Conservation (phyloP, 2,113 vertebrate genomes). For the Falcunculus frontatus region DNA sequence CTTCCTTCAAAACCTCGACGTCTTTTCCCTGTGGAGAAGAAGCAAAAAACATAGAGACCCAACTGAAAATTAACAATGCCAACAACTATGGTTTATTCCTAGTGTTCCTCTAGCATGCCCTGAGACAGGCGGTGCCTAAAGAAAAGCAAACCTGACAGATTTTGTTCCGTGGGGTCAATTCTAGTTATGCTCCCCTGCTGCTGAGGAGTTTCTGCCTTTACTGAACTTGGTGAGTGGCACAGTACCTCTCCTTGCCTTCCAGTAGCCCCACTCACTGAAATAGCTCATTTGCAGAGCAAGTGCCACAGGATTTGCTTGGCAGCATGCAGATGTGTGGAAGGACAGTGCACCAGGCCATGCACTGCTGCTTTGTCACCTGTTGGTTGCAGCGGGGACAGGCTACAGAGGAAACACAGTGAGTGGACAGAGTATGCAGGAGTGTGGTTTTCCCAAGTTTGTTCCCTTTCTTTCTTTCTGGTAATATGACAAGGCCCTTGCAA, state of each 20-base stretch:
- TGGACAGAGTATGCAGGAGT: background rate
- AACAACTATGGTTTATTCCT: background rate
- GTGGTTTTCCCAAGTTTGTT: background rate
- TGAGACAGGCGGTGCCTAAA: background rate
- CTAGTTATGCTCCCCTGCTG: background rate
- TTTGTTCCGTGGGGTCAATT: background rate
- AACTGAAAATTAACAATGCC: background rate
- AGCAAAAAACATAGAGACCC: background rate
- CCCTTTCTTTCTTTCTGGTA: background rate
- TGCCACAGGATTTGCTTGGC: background rate
- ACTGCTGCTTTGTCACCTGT: background rate
- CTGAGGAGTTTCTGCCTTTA: background rate
- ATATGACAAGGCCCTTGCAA: background rate
- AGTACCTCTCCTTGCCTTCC: background rate
- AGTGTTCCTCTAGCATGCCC: background rate
- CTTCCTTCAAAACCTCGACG: background rate
- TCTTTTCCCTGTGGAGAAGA: conserved; percentile 19
- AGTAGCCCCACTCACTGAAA: background rate
- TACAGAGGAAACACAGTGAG: background rate
- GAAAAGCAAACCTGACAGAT: background rate
- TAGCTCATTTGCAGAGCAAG: background rate
- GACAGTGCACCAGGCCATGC: background rate
- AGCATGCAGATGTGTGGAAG: background rate
- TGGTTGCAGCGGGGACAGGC: background rate
- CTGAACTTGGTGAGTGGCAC: background rate